phyloP scores from a whole-genome alignment of 2,888 invertebrate species.

The Spilarctia lutea region DNA sequence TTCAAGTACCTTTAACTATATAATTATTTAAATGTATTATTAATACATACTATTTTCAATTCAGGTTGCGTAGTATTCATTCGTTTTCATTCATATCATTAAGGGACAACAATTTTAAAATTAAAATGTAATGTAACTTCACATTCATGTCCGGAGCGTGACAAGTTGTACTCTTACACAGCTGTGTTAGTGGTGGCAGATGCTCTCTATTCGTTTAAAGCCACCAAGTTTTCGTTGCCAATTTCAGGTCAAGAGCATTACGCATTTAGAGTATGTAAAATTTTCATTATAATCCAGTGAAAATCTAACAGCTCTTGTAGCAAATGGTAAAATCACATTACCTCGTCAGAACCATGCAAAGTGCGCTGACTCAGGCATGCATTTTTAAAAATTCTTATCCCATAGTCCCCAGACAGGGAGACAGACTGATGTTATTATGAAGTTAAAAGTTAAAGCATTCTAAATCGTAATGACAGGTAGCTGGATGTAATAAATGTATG shows the following conservation, averaged over 20 bases:
- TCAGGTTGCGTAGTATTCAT: neutral
- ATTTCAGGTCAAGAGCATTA: neutral
- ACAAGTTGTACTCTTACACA: neutral
- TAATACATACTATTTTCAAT: neutral
- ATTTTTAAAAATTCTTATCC: slow-evolving; percentile 29
- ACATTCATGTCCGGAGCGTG: neutral
- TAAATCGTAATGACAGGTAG: slow-evolving; percentile 11
- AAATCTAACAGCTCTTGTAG: neutral
- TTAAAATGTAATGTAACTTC: neutral
- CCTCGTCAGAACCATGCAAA: slow-evolving; percentile 18
- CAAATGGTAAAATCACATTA: slow-evolving; percentile 27
- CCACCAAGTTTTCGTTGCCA: neutral
- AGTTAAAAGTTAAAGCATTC: slow-evolving; percentile 11
- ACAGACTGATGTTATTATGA: neutral
- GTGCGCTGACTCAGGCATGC: slow-evolving; percentile 27
- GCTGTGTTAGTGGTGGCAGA: neutral
- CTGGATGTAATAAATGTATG: slow-evolving; percentile 28
- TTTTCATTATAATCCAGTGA: neutral
- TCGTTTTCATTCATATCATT: too few species aligned
- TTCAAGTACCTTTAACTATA: neutral
- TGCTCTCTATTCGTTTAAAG: slow-evolving; percentile 1
- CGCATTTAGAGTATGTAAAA: neutral
- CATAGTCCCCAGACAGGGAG: neutral
- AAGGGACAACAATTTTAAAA: neutral
- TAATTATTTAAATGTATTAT: neutral